Evolutionary conservation across 2,113 vertebrate genomes (phyloP).

Genomic region (Antennarius striatus): DNA sequence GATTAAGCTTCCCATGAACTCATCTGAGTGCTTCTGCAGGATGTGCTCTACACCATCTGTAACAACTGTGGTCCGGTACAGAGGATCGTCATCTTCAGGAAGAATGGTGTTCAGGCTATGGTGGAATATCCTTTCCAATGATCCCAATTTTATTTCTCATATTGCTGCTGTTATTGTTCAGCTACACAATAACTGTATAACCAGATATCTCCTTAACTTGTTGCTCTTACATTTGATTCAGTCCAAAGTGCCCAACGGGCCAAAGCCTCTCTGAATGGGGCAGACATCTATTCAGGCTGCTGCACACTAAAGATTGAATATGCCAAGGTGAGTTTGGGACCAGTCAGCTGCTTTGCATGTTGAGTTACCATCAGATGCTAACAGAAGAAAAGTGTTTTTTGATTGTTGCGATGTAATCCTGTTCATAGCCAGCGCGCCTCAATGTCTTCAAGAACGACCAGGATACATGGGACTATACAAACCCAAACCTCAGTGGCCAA

Average conservation of each 20-base stretch:
- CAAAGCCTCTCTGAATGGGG: constrained; percentile 94
- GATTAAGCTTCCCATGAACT: no score
- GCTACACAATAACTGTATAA: neutral
- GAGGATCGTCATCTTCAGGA: constrained; percentile 95
- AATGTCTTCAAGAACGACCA: constrained; percentile 98
- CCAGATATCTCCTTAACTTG: constrained; percentile 76
- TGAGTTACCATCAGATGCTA: neutral
- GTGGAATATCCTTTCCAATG: constrained; percentile 93
- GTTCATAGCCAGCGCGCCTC: constrained; percentile 88
- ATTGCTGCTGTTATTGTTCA: no score
- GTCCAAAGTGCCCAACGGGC: constrained; percentile 96
- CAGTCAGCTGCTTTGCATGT: neutral
- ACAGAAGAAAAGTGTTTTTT: neutral
- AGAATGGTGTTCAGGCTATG: constrained; percentile 97
- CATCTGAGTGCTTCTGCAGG: constrained; percentile 68
- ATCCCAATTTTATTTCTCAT: no score
- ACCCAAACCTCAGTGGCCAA: constrained; percentile 93
- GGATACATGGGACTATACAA: constrained; percentile 98
- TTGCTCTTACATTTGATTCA: constrained; percentile 85
- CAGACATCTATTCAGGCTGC: constrained; percentile 96
- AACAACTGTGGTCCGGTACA: constrained; percentile 96
- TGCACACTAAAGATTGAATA: constrained; percentile 98
- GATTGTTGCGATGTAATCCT: constrained; percentile 18
- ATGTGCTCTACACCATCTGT: constrained; percentile 96
- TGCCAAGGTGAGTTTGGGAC: constrained; percentile 84